Percentiles rank a stretch among this genome's conserved stretches.
Evolutionary conservation across 2,888 invertebrate genomes (phyloP).

Genomic region (Papilio gigon): DNA sequence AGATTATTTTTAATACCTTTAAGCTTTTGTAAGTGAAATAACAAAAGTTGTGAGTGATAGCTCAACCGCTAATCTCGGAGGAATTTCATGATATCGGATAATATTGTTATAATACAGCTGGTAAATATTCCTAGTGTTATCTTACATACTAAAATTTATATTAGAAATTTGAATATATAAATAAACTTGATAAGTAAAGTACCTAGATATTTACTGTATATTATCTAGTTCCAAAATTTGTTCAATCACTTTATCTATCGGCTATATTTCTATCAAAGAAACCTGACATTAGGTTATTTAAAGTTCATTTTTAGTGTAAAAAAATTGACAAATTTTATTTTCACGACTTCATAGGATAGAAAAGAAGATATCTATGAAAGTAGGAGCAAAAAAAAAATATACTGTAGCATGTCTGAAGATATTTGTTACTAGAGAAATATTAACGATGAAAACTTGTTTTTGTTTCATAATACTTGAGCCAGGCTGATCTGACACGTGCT

Average conservation of each 20-base stretch:
- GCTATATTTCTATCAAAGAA: not conserved
- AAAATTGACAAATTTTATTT: not conserved
- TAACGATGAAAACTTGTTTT: not conserved
- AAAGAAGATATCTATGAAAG: not conserved
- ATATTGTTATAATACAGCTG: not conserved
- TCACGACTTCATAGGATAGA: not conserved
- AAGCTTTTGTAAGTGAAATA: constrained; percentile 11
- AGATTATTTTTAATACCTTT: constrained; percentile 16
- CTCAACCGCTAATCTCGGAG: constrained; percentile 27
- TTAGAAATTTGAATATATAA: too few relatives aligned
- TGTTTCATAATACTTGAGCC: not conserved
- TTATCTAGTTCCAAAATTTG: constrained; percentile 9
- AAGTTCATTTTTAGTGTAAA: not conserved
- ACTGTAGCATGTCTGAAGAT: not conserved
- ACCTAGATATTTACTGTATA: not conserved
- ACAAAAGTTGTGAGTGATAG: constrained; percentile 17
- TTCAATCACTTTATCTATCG: constrained; percentile 3
- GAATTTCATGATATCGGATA: constrained; percentile 31
- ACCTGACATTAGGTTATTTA: not conserved
- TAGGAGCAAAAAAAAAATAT: not conserved
- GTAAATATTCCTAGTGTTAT: constrained; percentile 11
- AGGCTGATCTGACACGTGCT: not conserved
- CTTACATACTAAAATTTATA: constrained; percentile 9
- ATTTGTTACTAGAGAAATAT: not conserved
- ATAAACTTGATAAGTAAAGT: constrained; percentile 1